A percentile compares a stretch with the other conserved stretches of the same genome.
Conservation (phyloP, 2,888 invertebrate genomes). For the Sisyra nigra region DNA sequence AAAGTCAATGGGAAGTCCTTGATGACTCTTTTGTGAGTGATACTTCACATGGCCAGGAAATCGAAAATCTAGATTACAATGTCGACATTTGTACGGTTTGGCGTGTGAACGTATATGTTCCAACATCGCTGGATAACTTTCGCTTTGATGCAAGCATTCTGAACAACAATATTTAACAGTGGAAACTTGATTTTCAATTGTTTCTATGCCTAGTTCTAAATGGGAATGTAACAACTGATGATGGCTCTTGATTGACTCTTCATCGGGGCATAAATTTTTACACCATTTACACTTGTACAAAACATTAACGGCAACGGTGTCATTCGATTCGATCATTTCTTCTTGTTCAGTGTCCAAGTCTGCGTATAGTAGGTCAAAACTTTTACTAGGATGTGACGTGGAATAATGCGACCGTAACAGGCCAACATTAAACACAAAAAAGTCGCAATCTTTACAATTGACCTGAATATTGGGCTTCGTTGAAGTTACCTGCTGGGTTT, state of each 20-base stretch:
- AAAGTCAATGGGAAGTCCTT: constrained; percentile 18
- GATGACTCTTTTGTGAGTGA: constrained; percentile 22
- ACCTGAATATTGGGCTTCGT: constrained; percentile 1
- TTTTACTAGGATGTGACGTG: constrained; percentile 17
- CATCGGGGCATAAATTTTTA: constrained; percentile 20
- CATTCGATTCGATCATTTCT: constrained; percentile 16
- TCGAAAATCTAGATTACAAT: constrained; percentile 23
- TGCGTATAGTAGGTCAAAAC: constrained; percentile 15
- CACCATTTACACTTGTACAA: constrained; percentile 20
- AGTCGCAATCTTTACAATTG: constrained; percentile 19
- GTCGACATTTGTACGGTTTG: constrained; percentile 26
- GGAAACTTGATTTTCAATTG: background rate
- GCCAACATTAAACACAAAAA: constrained; percentile 15
- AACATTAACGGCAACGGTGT: constrained; percentile 10
- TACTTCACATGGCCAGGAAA: constrained; percentile 17
- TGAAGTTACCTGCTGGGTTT: constrained; percentile 12
- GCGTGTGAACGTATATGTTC: constrained; percentile 28
- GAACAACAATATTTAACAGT: constrained; percentile 24
- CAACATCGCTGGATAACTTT: constrained; percentile 20
- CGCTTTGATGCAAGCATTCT: constrained; percentile 22
- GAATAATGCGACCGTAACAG: constrained; percentile 18
- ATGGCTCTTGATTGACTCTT: constrained; percentile 22
- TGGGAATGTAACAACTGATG: constrained; percentile 25
- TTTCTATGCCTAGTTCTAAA: constrained; percentile 14
- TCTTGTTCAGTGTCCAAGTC: constrained; percentile 13